These are phyloP conservation scores for Pleuronectes platessa DNA, from an alignment of 2,113 vertebrate species.

Conservation along the genomic window DNA sequence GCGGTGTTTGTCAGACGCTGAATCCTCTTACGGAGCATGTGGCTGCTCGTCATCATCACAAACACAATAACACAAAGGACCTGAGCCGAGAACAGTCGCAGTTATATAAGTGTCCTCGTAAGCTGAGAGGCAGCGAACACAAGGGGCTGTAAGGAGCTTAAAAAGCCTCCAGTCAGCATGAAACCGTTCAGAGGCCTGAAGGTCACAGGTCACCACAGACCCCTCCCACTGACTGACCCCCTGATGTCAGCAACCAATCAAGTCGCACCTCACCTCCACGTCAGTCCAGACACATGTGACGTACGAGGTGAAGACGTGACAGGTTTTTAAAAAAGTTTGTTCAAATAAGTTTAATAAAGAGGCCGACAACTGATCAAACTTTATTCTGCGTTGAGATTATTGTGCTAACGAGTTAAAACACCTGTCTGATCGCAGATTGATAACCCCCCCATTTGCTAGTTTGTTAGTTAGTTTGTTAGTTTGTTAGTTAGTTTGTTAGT, in stretches of 20 bases:
- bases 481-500: too few species aligned
- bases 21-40: constrained; percentile 46
- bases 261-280: background rate
- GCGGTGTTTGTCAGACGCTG: background rate
- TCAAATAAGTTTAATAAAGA: too few species aligned
- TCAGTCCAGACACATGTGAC: background rate
- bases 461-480: too few species aligned
- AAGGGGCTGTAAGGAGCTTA: constrained; percentile 10
- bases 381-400: too few species aligned
- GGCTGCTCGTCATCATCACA: constrained; percentile 17
- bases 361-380: too few species aligned
- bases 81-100: background rate
- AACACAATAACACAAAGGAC: background rate
- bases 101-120: constrained; percentile 13
- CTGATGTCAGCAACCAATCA: background rate
- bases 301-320: too few species aligned
- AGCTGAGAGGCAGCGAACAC: background rate
- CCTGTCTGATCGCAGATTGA: too few species aligned
- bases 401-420: too few species aligned
- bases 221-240: background rate
- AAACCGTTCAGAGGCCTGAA: background rate
- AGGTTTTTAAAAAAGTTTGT: too few species aligned
- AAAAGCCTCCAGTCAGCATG: constrained; percentile 18
- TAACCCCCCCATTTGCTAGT: too few species aligned
- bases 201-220: background rate